Evolutionary conservation across 2,113 vertebrate genomes (phyloP).

Genomic region (Neolamprologus toae): DNA sequence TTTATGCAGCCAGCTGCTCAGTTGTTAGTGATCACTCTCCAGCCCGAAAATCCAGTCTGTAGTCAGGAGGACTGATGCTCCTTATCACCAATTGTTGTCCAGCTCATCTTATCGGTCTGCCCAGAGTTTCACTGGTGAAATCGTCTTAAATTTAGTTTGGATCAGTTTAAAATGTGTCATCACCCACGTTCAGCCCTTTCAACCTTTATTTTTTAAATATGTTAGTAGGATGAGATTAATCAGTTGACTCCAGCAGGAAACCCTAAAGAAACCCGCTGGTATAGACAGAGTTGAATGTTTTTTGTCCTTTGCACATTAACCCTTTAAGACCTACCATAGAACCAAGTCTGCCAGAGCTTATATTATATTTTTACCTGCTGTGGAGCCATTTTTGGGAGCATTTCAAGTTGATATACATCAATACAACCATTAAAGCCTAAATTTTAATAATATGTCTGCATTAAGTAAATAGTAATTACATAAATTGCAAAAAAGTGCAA

Average conservation of each 20-base stretch:
- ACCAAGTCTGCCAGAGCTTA: accelerated
- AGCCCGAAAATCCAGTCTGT: background rate
- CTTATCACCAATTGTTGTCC: accelerated
- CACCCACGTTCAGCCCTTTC: background rate
- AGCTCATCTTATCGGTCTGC: background rate
- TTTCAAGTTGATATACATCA: too few relatives aligned
- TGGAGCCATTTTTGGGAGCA: too few relatives aligned
- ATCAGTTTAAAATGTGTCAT: background rate
- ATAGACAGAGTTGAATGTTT: background rate
- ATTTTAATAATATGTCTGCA: accelerated
- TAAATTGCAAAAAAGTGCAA: too few relatives aligned
- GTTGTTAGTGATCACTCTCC: background rate
- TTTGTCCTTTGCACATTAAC: background rate
- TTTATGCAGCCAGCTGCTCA: background rate
- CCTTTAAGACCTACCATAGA: too few relatives aligned
- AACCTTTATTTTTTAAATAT: accelerated
- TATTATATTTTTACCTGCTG: accelerated
- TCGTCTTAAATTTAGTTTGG: background rate
- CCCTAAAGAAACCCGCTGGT: accelerated
- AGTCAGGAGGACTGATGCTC: background rate
- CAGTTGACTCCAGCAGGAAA: background rate
- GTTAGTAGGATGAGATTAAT: background rate
- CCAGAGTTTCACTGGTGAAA: background rate
- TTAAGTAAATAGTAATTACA: too few relatives aligned
- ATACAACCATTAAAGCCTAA: accelerated